Evolutionary conservation across 2,797 vertebrate genomes (phyloP).

Genomic region (Selene dorsalis): DNA sequence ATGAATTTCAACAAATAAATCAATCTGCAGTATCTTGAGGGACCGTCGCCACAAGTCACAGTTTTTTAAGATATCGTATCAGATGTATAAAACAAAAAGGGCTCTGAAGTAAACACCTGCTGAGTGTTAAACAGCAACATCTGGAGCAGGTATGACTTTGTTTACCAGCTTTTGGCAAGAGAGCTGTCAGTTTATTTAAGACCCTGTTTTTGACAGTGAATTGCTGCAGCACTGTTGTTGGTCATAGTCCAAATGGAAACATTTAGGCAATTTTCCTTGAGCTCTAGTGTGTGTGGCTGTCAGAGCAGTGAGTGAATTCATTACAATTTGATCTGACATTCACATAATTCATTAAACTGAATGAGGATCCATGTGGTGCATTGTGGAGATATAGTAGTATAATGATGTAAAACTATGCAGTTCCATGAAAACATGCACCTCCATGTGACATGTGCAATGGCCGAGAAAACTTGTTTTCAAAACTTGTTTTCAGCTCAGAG

Average conservation of each 20-base stretch:
- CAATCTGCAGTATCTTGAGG: constrained; percentile 24
- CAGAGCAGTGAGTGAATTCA: background rate
- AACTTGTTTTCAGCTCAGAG: background rate
- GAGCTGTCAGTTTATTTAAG: constrained; percentile 13
- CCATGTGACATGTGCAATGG: too few species aligned
- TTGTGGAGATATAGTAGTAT: background rate
- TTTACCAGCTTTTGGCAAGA: background rate
- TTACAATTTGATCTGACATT: background rate
- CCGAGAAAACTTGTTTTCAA: too few species aligned
- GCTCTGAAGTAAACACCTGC: background rate
- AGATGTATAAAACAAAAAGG: constrained; percentile 12
- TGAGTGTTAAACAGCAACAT: background rate
- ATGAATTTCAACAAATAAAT: constrained; percentile 54
- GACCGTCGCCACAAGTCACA: constrained; percentile 5
- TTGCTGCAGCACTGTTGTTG: background rate
- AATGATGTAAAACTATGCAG: background rate
- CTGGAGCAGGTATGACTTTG: background rate
- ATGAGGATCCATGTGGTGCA: background rate
- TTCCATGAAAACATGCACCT: background rate
- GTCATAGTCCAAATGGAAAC: background rate
- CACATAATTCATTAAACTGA: background rate
- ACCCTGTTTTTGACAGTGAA: constrained; percentile 9
- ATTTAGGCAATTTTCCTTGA: background rate
- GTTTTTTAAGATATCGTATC: too few species aligned
- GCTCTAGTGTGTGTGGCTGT: constrained; percentile 1